phyloP scores from a whole-genome alignment of 2,888 invertebrate genomes.

The Pristionchus exspectatus region DNA sequence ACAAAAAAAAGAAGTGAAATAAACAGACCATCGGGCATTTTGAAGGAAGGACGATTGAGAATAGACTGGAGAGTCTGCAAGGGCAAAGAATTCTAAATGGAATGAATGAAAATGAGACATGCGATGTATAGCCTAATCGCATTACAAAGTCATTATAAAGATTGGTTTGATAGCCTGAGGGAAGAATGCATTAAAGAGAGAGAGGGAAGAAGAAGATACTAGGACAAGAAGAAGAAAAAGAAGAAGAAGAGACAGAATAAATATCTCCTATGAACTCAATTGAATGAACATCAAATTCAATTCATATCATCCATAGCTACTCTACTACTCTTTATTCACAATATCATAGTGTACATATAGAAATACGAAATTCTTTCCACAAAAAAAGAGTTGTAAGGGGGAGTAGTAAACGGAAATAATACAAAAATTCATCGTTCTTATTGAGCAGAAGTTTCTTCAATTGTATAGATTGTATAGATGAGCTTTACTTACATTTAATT shows the following conservation, averaged over 20 bases:
- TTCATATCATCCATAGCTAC: constrained; percentile 15
- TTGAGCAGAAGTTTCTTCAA: too few relatives aligned
- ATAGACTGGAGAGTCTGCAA: not conserved
- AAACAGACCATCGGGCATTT: not conserved
- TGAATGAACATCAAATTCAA: constrained; percentile 45
- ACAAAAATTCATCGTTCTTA: too few relatives aligned
- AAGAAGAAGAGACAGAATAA: not conserved
- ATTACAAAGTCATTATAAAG: constrained; percentile 37
- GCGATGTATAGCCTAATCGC: constrained; percentile 14
- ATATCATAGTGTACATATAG: not conserved
- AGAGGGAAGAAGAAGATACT: not conserved
- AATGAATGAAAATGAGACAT: constrained; percentile 18
- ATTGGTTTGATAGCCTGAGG: constrained; percentile 49
- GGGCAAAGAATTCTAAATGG: not conserved
- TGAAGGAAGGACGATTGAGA: not conserved
- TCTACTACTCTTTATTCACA: not conserved
- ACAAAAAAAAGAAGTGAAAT: not conserved
- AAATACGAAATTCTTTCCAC: too few relatives aligned
- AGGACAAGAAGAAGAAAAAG: not conserved
- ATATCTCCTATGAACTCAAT: not conserved
- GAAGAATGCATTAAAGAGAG: constrained; percentile 32
- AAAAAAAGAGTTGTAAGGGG: too few relatives aligned
- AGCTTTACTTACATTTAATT: too few relatives aligned
- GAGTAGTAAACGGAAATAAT: too few relatives aligned
- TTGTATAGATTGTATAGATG: too few relatives aligned